These are phyloP conservation scores for Alosa alosa DNA, from an alignment of 2,113 vertebrate species.

Conservation along the genomic window DNA sequence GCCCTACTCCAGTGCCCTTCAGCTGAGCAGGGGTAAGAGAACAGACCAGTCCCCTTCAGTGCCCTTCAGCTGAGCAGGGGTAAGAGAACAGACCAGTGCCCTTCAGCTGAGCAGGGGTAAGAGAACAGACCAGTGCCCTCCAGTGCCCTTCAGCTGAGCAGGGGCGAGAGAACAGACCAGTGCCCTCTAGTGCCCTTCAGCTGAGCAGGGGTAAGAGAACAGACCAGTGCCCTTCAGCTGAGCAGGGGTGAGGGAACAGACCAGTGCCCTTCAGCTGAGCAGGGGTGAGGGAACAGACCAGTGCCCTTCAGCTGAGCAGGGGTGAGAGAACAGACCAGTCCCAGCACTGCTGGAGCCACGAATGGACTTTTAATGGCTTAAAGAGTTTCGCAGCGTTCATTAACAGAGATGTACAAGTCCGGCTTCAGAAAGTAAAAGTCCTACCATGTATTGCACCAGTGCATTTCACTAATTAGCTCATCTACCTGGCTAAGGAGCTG, in stretches of 20 bases:
- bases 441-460: no score
- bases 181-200: background rate
- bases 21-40: no score
- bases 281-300: background rate
- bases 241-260: background rate
- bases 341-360: background rate
- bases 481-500: no score
- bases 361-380: background rate
- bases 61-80: no score
- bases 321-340: background rate
- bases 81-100: no score
- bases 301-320: background rate
- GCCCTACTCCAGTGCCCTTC: no score
- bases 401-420: background rate
- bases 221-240: background rate
- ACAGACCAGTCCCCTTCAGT: no score
- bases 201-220: background rate
- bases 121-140: no score
- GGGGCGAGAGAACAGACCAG: background rate
- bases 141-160: background rate
- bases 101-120: no score
- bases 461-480: no score
- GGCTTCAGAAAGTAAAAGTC: no score
- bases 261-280: background rate
- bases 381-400: background rate